A percentile compares a stretch with the other conserved stretches of the same genome.
phyloP scores from a whole-genome alignment of 2,888 invertebrate species.

The Melitaea athalia region DNA sequence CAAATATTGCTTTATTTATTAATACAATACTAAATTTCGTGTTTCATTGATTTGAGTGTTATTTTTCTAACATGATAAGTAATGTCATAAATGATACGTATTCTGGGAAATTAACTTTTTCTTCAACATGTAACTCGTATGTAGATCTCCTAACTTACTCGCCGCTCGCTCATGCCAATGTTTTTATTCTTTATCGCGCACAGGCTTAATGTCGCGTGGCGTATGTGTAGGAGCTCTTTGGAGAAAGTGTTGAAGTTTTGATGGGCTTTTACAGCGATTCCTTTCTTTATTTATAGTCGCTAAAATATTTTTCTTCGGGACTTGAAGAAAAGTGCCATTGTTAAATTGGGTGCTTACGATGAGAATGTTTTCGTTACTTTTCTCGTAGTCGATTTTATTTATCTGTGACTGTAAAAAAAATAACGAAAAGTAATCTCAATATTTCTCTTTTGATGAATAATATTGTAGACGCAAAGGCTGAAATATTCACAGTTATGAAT shows the following conservation, averaged over 20 bases:
- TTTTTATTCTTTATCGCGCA: conserved; percentile 14
- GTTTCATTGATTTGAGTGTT: too few relatives aligned
- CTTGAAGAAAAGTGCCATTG: conserved; percentile 17
- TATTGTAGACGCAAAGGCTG: neutral
- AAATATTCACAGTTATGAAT: too few relatives aligned
- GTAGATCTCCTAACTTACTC: neutral
- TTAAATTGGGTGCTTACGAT: conserved; percentile 20
- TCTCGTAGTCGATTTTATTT: neutral
- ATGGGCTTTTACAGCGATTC: conserved; percentile 39
- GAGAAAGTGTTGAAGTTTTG: conserved; percentile 37
- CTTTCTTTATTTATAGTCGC: conserved; percentile 37
- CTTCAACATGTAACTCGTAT: neutral
- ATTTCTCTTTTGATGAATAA: neutral
- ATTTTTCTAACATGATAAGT: too few relatives aligned
- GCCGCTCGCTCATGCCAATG: conserved; percentile 16
- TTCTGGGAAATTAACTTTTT: too few relatives aligned
- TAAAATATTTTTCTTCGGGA: conserved; percentile 23
- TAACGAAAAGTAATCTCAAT: neutral
- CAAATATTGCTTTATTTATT: too few relatives aligned
- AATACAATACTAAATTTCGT: too few relatives aligned
- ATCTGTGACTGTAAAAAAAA: neutral
- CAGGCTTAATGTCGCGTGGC: conserved; percentile 40
- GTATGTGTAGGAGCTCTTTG: conserved; percentile 37
- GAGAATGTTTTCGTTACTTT: conserved; percentile 1
- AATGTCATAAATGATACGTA: too few relatives aligned